Percentiles rank a stretch among this genome's conserved stretches.
Conservation (phyloP, 2,113 vertebrate species). For the Mionectes macconnelli region DNA sequence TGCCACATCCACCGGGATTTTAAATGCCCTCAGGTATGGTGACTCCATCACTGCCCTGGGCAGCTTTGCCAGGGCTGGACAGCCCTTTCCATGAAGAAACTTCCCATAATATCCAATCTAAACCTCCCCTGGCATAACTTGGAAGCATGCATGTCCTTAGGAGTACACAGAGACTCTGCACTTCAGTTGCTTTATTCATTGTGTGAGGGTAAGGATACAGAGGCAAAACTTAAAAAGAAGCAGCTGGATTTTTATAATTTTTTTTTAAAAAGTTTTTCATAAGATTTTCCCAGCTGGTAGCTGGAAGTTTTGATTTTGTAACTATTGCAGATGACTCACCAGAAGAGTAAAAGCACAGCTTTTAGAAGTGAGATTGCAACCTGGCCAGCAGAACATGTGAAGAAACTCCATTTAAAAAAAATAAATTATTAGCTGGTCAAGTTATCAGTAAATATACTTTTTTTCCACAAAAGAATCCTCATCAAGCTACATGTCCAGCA, state of each 20-base stretch:
- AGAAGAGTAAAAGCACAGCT: not conserved
- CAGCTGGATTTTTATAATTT: not conserved
- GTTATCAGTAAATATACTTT: not conserved
- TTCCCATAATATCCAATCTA: not conserved
- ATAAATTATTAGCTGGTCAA: not conserved
- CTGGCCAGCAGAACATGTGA: not conserved
- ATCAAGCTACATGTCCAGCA: not conserved
- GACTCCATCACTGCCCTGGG: not conserved
- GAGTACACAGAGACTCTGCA: not conserved
- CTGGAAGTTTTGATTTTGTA: not conserved
- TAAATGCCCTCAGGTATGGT: not conserved
- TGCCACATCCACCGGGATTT: not conserved
- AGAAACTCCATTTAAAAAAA: not conserved
- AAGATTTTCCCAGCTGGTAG: not conserved
- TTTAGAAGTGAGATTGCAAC: not conserved
- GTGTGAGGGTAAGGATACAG: not conserved
- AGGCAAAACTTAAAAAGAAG: not conserved
- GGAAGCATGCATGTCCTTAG: rapidly evolving
- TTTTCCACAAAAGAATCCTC: not conserved
- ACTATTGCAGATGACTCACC: not conserved
- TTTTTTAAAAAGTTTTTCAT: not conserved
- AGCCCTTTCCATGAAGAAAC: not conserved
- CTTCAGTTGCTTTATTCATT: not conserved
- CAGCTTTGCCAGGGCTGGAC: not conserved
- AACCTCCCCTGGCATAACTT: not conserved